These are phyloP conservation scores for Brachypalpus laphriformis DNA, from an alignment of 2,888 invertebrate genomes.

Conservation along the genomic window DNA sequence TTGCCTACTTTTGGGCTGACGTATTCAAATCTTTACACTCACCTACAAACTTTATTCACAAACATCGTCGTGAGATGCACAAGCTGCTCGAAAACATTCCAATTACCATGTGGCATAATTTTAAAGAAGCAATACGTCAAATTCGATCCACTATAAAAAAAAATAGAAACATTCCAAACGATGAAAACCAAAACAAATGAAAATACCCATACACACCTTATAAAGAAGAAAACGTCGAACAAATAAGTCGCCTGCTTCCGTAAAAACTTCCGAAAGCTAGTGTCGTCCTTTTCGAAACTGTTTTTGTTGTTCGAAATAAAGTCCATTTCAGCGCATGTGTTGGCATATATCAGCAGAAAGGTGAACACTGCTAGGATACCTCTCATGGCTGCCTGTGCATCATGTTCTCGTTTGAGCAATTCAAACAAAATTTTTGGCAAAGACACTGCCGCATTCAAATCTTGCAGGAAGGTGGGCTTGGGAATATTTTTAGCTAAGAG, in stretches of 20 bases:
- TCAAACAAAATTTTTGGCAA: slow-evolving; percentile 75
- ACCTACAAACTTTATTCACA: slow-evolving; percentile 85
- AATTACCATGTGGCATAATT: slow-evolving; percentile 80
- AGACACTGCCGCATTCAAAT: slow-evolving; percentile 71
- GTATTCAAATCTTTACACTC: slow-evolving; percentile 28
- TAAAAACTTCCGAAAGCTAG: slow-evolving; percentile 75
- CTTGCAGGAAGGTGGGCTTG: slow-evolving; percentile 66
- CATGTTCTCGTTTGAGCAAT: slow-evolving; percentile 67
- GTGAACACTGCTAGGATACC: slow-evolving; percentile 84
- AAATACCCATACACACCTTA: slow-evolving; percentile 83
- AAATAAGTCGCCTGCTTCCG: slow-evolving; percentile 75
- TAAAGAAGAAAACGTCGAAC: slow-evolving; percentile 84
- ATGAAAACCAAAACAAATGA: too few species aligned
- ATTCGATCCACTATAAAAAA: slow-evolving; percentile 84
- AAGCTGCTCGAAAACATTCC: slow-evolving; percentile 83
- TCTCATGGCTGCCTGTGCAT: slow-evolving; percentile 61
- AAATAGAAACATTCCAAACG: not conserved
- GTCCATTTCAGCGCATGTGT: slow-evolving; percentile 86
- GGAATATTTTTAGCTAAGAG: slow-evolving; percentile 57
- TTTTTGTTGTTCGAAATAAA: slow-evolving; percentile 83
- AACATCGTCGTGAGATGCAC: slow-evolving; percentile 84
- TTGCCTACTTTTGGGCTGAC: slow-evolving; percentile 21
- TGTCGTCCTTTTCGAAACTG: not conserved
- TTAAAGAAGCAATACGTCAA: slow-evolving; percentile 86
- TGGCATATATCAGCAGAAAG: slow-evolving; percentile 87